These are phyloP conservation scores for Blastomussa wellsi DNA, from an alignment of 92 coral and sea anemone genomes.

Conservation along the genomic window DNA sequence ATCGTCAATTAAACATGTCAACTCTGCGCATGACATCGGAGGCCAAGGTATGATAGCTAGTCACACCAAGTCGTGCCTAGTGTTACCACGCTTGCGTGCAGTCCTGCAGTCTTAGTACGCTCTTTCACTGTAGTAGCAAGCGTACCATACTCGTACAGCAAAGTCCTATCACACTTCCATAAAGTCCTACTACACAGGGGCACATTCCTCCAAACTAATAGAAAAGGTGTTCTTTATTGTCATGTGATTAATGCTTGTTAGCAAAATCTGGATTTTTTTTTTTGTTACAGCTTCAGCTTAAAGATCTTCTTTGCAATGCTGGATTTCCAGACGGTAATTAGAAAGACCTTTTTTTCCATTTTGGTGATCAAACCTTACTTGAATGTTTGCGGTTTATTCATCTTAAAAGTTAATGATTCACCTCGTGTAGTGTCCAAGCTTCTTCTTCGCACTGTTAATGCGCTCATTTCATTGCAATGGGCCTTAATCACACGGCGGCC, in stretches of 20 bases:
- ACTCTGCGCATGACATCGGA: constrained; percentile 92
- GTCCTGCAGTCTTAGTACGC: background rate
- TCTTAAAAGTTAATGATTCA: background rate
- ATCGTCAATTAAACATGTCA: constrained; percentile 88
- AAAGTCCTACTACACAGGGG: background rate
- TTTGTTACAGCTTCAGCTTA: constrained; percentile 78
- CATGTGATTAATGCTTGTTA: background rate
- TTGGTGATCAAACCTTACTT: background rate
- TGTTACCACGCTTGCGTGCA: background rate
- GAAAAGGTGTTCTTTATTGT: background rate
- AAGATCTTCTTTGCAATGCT: constrained; percentile 89
- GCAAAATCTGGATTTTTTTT: background rate
- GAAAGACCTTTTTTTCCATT: background rate
- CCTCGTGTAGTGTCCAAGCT: background rate
- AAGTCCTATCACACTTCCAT: background rate
- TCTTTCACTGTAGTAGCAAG: background rate
- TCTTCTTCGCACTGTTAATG: background rate
- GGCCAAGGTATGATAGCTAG: constrained; percentile 67
- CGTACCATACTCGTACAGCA: background rate
- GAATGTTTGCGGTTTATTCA: background rate
- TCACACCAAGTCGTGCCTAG: background rate
- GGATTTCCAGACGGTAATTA: constrained; percentile 95
- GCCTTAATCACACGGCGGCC: too few species aligned
- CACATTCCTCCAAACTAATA: too few species aligned
- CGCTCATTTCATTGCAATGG: background rate